Conservation (phyloP, 2,888 invertebrate genomes). For the Nomada ferruginata region DNA sequence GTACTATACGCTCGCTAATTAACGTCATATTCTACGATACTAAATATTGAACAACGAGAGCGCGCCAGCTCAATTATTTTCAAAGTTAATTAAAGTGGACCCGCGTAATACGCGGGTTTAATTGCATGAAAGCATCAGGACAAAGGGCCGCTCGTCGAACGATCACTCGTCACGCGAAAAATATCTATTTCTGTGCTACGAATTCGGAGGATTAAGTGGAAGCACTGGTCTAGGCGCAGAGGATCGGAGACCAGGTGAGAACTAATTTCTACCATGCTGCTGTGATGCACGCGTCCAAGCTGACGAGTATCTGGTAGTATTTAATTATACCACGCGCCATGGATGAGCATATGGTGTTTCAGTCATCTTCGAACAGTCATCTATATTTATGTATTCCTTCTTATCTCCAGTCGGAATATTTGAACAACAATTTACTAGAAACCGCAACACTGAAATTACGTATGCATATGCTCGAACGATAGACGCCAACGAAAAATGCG, state of each 20-base stretch:
- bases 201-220: slow-evolving; percentile 6
- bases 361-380: no score
- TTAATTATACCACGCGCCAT: not conserved
- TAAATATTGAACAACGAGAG: slow-evolving; percentile 52
- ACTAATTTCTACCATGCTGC: slow-evolving; percentile 17
- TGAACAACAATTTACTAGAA: no score
- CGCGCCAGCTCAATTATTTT: slow-evolving; percentile 49
- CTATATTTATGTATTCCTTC: no score
- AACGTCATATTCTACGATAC: slow-evolving; percentile 47
- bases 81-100: slow-evolving; percentile 56
- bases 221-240: not conserved
- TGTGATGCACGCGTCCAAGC: not conserved
- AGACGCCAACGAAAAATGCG: no score
- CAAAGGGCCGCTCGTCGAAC: slow-evolving; percentile 43
- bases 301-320: slow-evolving; percentile 30
- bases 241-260: slow-evolving; percentile 45
- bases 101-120: slow-evolving; percentile 46
- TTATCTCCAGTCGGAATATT: no score
- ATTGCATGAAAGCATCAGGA: slow-evolving; percentile 53
- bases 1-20: slow-evolving; percentile 42
- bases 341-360: no score
- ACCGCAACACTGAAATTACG: no score
- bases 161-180: slow-evolving; percentile 50
- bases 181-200: slow-evolving; percentile 35
- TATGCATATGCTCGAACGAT: no score